Base-by-base conservation (phyloP, 1,140 invertebrate species). In the Aphelinus certus region DNA sequence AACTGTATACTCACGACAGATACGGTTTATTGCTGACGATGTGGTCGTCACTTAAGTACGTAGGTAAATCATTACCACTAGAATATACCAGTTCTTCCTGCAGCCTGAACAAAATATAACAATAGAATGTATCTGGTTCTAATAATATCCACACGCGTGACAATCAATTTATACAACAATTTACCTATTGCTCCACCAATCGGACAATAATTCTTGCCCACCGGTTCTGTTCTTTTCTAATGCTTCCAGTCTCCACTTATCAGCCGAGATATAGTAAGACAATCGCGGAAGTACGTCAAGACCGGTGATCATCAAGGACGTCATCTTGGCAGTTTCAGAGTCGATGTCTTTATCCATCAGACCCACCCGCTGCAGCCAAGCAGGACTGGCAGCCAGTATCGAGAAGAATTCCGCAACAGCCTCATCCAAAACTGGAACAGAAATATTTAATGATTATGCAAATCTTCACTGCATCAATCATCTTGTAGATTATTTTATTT, bases 11-110 rank as follows among this genome's bases (percentile, higher is more conserved):
- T 84, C 82, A 91, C 90, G 88, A 84, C 60, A 91, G 85, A 81
- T 89, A 90, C 47, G 91, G 91, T 80, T 88, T 89, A 77, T 92
- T 92, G 45, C 85, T 88, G 42, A 88, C 80, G 66, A 91, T 88
- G 62, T 89, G 83, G 10, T 87, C 82, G 79, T 92, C 90, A 64
- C 87, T 86, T 60, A 92, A 82, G 76, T 90, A 89, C 72, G 84
- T 81, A 0, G 85, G 85, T 26, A 79, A 47, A 56, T 80, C 70
- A 7, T 55, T 61, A 9, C 60, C 67, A 49, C 56, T 53, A 1
- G 79, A 66, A 62, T 51, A 75, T 3, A 84, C 48, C 43, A 78
- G 76, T 73, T 85, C 84, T 61, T 84, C 83, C 26, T 84, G 68
- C 74, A 76, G 60, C 68, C 85, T 86, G n/a, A 0, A 26, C 26